Evolutionary conservation across 1,140 invertebrate species (phyloP).

Genomic region (Drosophila sp.): DNA sequence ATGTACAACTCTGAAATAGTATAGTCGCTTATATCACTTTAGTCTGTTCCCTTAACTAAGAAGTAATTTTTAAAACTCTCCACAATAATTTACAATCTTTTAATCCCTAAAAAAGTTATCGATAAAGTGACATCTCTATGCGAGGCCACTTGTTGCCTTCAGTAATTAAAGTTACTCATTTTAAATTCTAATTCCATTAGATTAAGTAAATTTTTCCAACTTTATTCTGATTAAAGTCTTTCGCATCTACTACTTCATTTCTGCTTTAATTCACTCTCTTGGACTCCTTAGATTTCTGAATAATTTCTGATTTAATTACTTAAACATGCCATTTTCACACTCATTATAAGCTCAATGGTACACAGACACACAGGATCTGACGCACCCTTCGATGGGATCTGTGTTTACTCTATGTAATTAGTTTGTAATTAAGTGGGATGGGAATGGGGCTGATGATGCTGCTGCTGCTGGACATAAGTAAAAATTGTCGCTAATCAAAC

Average conservation of each 20-base stretch:
- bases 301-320: slow-evolving; percentile 37
- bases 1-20: too few species aligned
- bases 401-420: slow-evolving; percentile 69
- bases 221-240: background rate
- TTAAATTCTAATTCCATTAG: too few species aligned
- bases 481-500: slow-evolving; percentile 66
- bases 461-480: slow-evolving; percentile 40
- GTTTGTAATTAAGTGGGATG: slow-evolving; percentile 62
- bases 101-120: too few species aligned
- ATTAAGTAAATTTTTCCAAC: background rate
- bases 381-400: slow-evolving; percentile 12
- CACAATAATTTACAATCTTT: too few species aligned
- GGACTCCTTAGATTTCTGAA: background rate
- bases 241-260: too few species aligned
- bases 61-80: too few species aligned
- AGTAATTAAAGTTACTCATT: too few species aligned
- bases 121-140: too few species aligned
- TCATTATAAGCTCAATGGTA: slow-evolving; percentile 39
- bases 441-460: slow-evolving; percentile 4
- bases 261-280: background rate
- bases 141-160: too few species aligned
- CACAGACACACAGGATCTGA: background rate
- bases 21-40: too few species aligned
- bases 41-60: too few species aligned
- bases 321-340: slow-evolving; percentile 37